A percentile compares a stretch with the other conserved stretches of the same genome.
These are phyloP conservation scores for Coracopsis vasa DNA, from an alignment of 2,113 vertebrate species.

Conservation along the genomic window DNA sequence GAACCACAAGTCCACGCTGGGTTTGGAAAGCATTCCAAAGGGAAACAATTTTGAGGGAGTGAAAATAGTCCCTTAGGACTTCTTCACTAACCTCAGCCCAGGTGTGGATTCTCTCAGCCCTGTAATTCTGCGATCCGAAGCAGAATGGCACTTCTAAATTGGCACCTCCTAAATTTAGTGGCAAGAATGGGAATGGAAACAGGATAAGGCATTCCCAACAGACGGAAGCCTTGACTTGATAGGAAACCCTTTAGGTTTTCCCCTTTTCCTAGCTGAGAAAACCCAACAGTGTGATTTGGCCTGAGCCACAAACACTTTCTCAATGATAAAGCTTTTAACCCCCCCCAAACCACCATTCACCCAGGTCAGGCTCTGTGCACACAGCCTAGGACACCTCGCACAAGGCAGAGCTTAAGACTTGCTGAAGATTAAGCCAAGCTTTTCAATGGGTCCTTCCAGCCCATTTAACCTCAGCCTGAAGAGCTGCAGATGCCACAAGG, in stretches of 20 bases:
- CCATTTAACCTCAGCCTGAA: neutral
- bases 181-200: neutral
- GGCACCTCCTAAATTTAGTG: neutral
- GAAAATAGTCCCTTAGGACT: neutral
- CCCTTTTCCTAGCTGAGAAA: constrained; percentile 33
- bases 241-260: constrained; percentile 28
- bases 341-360: neutral
- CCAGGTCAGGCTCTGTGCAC: neutral
- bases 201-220: neutral
- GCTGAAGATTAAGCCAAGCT: neutral
- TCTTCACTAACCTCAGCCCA: neutral
- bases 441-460: neutral
- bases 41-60: neutral
- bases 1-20: neutral
- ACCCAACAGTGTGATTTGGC: constrained; percentile 18
- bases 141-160: neutral
- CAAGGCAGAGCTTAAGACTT: neutral
- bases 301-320: constrained; percentile 40
- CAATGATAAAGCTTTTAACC: constrained; percentile 43
- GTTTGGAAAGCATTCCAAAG: neutral
- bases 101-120: neutral
- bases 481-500: neutral
- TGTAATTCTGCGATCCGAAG: neutral
- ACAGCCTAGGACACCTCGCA: neutral
- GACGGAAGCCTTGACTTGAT: neutral